phyloP scores from a whole-genome alignment of 2,888 invertebrate genomes.

The Neoitamus cyanurus region DNA sequence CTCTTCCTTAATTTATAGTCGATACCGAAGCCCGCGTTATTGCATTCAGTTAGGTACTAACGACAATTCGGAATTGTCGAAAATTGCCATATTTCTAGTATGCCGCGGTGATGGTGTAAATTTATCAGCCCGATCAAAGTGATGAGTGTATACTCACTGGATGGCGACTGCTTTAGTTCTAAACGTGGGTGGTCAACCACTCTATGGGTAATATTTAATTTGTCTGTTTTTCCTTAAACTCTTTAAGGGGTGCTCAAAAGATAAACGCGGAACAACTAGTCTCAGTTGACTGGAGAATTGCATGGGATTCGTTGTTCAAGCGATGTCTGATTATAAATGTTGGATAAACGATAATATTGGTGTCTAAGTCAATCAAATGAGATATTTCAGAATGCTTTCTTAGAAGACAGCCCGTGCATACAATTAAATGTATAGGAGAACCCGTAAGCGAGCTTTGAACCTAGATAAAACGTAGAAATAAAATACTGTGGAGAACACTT shows the following conservation, averaged over 20 bases:
- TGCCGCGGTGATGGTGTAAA: background rate
- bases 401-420: background rate
- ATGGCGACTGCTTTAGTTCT: background rate
- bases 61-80: background rate
- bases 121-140: background rate
- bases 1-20: background rate
- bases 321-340: background rate
- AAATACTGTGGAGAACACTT: background rate
- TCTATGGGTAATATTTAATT: background rate
- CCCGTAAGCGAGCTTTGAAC: constrained; percentile 2
- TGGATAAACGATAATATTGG: constrained; percentile 4
- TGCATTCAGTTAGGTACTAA: background rate
- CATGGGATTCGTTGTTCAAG: background rate
- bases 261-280: background rate
- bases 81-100: constrained; percentile 10
- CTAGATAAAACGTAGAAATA: background rate
- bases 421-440: background rate
- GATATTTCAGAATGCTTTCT: constrained; percentile 2
- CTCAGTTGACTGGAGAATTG: background rate
- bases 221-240: background rate
- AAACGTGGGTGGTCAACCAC: background rate
- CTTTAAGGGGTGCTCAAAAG: background rate
- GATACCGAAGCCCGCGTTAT: background rate
- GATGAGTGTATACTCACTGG: background rate
- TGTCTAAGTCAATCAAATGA: constrained; percentile 35